Base-by-base conservation (phyloP, 2,888 invertebrate species). In the Sesia apiformis region DNA sequence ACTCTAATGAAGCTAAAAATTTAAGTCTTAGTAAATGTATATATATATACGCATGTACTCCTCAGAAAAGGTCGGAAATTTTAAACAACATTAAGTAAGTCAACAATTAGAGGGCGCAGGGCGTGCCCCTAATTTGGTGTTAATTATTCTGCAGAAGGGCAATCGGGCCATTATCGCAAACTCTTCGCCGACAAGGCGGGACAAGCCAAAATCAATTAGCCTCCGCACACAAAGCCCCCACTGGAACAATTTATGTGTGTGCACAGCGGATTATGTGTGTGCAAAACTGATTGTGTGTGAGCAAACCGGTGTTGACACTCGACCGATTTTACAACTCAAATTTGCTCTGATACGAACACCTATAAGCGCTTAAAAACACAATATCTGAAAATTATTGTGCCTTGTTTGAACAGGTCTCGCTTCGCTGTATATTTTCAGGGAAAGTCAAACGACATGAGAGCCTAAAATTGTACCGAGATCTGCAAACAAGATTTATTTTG, bases 121-220 rank as follows among this genome's bases (percentile, higher is more conserved):
- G 58, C 73, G 63, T 58, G 63, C 65, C 70, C 69, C 74, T 78
- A 81, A 81, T 79, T 79, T 68, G 63, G 70, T 74, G 80, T 82
- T 81, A 81, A 85, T 84, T 82, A 84, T 82, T 81, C 80, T 72
- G 64, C 65, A 65, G 66, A 64, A 63, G 67, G 63, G 66, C 72
- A 68, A 74, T 75, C 67, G 67, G 69, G 60, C 69, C 70, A 74
- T 75, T 74, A 75, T 69, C 63, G 57, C 46, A 58, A 67, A 63
- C 63, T 72, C 67, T 66, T 72, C 63, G 55, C 57, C 53, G 68
- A 59, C 64, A 59, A 62, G 61, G 56, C 64, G 67, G 65, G 67
- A 66, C 69, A 63, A 63, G 67, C 74, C 67, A 69, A 76, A 81
- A 81, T 79, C 84, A 83, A 85, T 85, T 85, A 85, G 79, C 76